These are phyloP conservation scores for Paratilapia polleni DNA, from an alignment of 2,113 vertebrate genomes.

Conservation along the genomic window DNA sequence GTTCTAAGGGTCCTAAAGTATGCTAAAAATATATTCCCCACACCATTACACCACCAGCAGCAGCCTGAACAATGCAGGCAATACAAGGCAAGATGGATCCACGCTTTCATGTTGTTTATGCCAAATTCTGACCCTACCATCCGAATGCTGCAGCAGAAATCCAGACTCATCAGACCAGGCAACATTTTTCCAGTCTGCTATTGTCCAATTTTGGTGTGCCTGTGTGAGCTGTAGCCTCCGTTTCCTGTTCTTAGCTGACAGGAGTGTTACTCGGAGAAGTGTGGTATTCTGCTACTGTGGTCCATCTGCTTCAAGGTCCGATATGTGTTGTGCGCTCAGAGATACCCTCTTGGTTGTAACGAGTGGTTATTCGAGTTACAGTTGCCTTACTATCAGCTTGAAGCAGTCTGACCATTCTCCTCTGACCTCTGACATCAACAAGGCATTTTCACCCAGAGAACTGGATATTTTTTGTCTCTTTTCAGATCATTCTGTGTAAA, in stretches of 20 bases:
- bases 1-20: too few species aligned
- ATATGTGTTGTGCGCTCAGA: not conserved
- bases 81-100: too few species aligned
- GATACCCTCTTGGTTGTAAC: not conserved
- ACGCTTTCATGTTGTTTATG: too few species aligned
- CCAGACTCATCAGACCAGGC: not conserved
- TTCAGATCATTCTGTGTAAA: too few species aligned
- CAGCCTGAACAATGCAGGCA: not conserved
- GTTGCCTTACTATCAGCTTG: too few species aligned
- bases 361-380: too few species aligned
- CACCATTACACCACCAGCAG: not conserved
- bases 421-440: not conserved
- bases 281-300: not conserved
- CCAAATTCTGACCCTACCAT: not conserved
- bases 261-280: too few species aligned
- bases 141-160: not conserved
- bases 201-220: not conserved
- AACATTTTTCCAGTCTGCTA: accelerated
- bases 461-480: not conserved
- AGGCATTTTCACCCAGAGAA: not conserved
- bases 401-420: slow-evolving; percentile 1
- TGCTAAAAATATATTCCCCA: too few species aligned
- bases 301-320: not conserved
- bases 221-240: not conserved
- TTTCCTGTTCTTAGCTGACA: not conserved